Conservation (phyloP, 2,113 vertebrate genomes). For the Passer domesticus region DNA sequence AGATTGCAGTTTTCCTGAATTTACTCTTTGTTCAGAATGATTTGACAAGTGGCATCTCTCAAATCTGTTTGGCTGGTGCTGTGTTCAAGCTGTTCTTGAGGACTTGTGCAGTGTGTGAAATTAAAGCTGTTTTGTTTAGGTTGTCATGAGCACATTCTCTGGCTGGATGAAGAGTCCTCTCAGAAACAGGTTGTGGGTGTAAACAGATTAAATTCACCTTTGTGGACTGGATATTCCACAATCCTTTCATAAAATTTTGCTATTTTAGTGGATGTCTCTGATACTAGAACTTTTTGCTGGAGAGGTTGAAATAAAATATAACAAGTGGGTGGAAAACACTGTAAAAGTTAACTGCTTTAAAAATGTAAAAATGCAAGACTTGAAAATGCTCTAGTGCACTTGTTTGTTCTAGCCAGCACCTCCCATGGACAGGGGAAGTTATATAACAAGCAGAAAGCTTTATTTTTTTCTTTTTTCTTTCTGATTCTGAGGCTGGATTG, state of each 20-base stretch:
- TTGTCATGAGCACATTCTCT: neutral
- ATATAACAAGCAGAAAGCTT: neutral
- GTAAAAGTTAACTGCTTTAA: neutral
- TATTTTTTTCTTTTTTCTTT: neutral
- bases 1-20: conserved; percentile 30
- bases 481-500: neutral
- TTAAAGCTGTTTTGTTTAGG: conserved; percentile 15
- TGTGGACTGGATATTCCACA: neutral
- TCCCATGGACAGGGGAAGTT: neutral
- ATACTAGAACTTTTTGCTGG: neutral
- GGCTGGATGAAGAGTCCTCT: neutral
- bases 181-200: neutral
- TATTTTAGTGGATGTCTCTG: neutral
- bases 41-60: conserved; percentile 31
- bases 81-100: conserved; percentile 38
- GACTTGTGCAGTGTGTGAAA: conserved; percentile 14
- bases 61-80: conserved; percentile 24
- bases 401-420: neutral
- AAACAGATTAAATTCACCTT: neutral
- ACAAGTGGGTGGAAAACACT: neutral
- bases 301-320: neutral
- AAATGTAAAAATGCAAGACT: neutral
- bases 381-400: neutral
- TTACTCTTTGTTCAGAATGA: conserved; percentile 43
- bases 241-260: neutral